Conservation (phyloP, 2,113 vertebrate species). For the Neopipo cinnamomea region DNA sequence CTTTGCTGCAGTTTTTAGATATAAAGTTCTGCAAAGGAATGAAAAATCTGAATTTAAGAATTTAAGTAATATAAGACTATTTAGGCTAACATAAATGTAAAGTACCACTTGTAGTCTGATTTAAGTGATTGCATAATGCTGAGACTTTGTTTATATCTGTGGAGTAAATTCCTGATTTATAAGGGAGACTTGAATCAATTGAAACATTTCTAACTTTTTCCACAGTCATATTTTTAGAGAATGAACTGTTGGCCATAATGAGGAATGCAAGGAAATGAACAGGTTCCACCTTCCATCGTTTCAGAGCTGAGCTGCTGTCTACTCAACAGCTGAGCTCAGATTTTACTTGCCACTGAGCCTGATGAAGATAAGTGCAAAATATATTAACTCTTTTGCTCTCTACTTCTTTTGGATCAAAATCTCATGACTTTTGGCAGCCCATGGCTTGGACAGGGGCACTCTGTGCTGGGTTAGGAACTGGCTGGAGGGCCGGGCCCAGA, state of each 20-base stretch:
- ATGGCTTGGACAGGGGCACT: too few species aligned
- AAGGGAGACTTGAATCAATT: neutral
- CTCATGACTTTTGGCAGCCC: neutral
- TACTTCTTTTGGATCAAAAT: neutral
- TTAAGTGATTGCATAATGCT: neutral
- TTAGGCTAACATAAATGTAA: neutral
- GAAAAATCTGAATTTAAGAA: neutral
- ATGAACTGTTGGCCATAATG: neutral
- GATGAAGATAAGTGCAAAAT: conserved; percentile 1
- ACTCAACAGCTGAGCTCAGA: neutral
- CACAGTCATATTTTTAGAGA: conserved; percentile 16
- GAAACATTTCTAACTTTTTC: conserved; percentile 32
- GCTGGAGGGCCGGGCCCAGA: too few species aligned
- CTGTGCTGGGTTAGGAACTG: too few species aligned
- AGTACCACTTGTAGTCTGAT: neutral
- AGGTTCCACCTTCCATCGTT: neutral
- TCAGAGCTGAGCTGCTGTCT: neutral
- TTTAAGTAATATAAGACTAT: neutral
- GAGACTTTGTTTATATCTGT: neutral
- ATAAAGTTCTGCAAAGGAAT: neutral
- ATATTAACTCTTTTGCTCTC: neutral
- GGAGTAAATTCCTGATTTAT: conserved; percentile 19
- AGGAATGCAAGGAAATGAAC: neutral
- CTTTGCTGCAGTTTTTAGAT: neutral
- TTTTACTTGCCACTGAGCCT: neutral